Conservation (phyloP, 2,888 invertebrate genomes). For the Drosophila cyrtoloma region DNA sequence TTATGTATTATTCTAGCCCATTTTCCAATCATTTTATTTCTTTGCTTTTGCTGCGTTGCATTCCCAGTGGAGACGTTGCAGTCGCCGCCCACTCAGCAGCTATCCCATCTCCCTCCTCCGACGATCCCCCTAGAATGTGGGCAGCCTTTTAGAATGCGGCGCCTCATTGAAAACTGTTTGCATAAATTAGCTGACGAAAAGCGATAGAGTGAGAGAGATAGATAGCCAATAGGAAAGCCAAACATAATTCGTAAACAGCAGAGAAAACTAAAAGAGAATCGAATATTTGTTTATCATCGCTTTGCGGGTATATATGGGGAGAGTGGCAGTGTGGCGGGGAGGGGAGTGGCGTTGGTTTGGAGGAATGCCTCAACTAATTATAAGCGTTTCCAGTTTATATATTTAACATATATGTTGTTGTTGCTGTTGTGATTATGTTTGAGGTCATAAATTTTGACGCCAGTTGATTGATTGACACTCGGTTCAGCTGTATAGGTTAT, state of each 20-base stretch:
- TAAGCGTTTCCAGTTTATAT: conserved; percentile 41
- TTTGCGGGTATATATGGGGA: background rate
- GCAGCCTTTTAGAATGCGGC: conserved; percentile 10
- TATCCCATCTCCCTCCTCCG: background rate
- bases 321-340: background rate
- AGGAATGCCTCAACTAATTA: conserved; percentile 67
- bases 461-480: conserved; percentile 74
- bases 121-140: background rate
- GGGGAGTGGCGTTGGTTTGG: background rate
- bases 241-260: conserved; percentile 66
- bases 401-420: conserved; percentile 27
- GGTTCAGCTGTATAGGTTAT: conserved; percentile 13
- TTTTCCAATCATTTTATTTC: conserved; percentile 24
- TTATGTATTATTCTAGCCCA: conserved; percentile 36
- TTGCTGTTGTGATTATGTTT: conserved; percentile 64
- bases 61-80: conserved; percentile 42
- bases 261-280: conserved; percentile 25
- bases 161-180: conserved; percentile 72
- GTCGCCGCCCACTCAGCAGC: conserved; percentile 27
- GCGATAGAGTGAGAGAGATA: conserved; percentile 1
- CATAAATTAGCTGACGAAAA: conserved; percentile 70
- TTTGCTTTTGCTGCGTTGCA: conserved; percentile 38
- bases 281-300: conserved; percentile 38
- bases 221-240: conserved; percentile 45
- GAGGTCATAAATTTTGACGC: conserved; percentile 75